Conservation (phyloP, 2,888 invertebrate species). For the Stegana nigrithorax region DNA sequence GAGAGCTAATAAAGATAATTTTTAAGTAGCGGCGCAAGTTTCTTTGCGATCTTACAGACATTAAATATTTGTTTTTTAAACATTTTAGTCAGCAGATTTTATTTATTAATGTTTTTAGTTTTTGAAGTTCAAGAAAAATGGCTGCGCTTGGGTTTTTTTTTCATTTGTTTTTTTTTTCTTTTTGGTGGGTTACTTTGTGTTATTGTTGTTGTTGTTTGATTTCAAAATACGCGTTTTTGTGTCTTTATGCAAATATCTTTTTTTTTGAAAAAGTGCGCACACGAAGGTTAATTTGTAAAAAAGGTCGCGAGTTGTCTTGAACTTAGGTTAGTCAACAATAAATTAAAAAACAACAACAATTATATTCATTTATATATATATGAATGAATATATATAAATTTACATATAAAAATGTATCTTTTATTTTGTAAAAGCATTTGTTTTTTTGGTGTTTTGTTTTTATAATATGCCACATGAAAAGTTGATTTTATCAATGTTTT, state of each 20-base stretch:
- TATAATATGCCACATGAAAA: no score
- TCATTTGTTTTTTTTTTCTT: neutral
- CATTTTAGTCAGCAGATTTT: neutral
- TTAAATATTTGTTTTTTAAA: slow-evolving; percentile 2
- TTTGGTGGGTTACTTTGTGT: neutral
- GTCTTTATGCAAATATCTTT: neutral
- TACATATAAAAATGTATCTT: no score
- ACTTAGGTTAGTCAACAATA: neutral
- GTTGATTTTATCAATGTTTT: no score
- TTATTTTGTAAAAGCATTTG: no score
- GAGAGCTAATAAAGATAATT: neutral
- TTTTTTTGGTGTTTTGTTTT: no score
- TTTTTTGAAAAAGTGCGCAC: no score
- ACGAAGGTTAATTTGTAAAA: neutral
- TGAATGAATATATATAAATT: neutral
- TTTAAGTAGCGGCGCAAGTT: neutral
- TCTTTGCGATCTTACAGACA: neutral
- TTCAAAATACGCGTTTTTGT: neutral
- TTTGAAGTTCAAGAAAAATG: neutral
- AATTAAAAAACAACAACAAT: neutral
- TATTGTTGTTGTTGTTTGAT: neutral
- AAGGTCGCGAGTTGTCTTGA: neutral
- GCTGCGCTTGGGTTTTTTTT: neutral
- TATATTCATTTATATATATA: neutral
- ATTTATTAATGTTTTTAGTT: neutral